Evolutionary conservation across 2,113 vertebrate species (phyloP), one percentile per base, ranked within the genome.

Genomic region (Oncorhynchus nerka): DNA sequence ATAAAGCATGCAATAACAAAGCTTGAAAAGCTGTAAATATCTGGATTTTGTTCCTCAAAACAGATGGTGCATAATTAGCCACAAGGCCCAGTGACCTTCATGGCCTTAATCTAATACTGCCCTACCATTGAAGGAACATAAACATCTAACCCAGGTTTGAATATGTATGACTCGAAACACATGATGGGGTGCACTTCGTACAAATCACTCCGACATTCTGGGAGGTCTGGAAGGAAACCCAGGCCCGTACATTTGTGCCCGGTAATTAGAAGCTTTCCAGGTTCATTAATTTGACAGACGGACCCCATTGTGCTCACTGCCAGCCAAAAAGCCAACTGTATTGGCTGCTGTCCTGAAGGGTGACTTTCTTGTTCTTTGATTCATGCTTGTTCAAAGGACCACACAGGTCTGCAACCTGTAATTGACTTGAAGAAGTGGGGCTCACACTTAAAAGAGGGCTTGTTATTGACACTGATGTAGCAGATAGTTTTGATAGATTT

Each of bases 261-360:
- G 80, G 82, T 87, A 89, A 91, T 91, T 89, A 89, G 87, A 87
- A 61, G 81, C 51, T 88, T 89, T 92, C 88, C 74, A 70, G 90
- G 90, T 90, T 91, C 91, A 91, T 91, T 90, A 88, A 87, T 91
- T 84, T 91, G 91, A 92, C 86, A 82, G 91, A 91, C 89, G 80
- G 84, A 86, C 71, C 79, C 87, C 81, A 87, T 91, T 91, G 91
- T 92, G 83, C 69, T 74, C 8, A 22, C 81, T 86, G 90, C 88
- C 88, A 82, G 83, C 82, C 82, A 77, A 79, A 86, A 84, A 84
- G 78, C 77, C 88, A 83, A 81, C 83, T 80, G 22, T 86, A 85
- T 89, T 85, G 83, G 85, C 83, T 88, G 80, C 67, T 84, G 80
- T 90, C 82, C 80, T 83, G 67, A 67, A 87, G 86, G 85, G 83